Percentiles rank a stretch among this genome's conserved stretches.
These are phyloP conservation scores for Bombus impatiens DNA, from an alignment of 1,140 invertebrate genomes.

Conservation along the genomic window DNA sequence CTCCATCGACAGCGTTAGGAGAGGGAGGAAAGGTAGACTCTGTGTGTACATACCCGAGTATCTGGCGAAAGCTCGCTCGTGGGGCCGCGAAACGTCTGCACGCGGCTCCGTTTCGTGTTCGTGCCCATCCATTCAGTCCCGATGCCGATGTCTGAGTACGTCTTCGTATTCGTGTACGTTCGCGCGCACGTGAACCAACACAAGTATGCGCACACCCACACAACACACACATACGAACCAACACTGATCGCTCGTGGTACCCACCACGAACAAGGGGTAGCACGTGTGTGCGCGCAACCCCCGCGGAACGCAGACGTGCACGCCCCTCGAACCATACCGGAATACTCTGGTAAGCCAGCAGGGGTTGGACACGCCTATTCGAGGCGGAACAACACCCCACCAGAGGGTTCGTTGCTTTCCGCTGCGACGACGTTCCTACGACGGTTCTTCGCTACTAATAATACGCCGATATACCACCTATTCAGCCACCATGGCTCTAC, in stretches of 20 bases:
- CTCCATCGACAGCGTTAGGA: conserved; percentile 49
- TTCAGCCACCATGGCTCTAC: conserved; percentile 79
- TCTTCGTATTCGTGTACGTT: conserved; percentile 22
- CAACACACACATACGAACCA: conserved; percentile 2
- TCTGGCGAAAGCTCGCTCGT: conserved; percentile 71
- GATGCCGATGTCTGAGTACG: neutral
- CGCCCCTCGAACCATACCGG: conserved; percentile 57
- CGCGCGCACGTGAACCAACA: conserved; percentile 29
- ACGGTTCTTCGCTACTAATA: conserved; percentile 74
- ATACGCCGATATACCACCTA: conserved; percentile 78
- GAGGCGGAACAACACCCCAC: conserved; percentile 76
- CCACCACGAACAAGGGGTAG: conserved; percentile 38
- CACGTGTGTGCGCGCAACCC: conserved; percentile 68
- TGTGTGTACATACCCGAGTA: conserved; percentile 75
- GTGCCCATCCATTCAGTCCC: conserved; percentile 62
- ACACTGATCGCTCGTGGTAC: conserved; percentile 24
- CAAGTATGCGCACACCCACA: conserved; percentile 11
- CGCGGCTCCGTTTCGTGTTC: conserved; percentile 61
- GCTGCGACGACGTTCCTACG: conserved; percentile 44
- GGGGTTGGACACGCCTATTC: conserved; percentile 70
- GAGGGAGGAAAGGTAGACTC: conserved; percentile 48
- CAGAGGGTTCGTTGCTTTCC: conserved; percentile 33
- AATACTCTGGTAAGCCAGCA: conserved; percentile 65
- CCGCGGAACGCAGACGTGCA: conserved; percentile 34
- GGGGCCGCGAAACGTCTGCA: conserved; percentile 66